Evolutionary conservation across 1,140 invertebrate species (phyloP).

Genomic region (Lutraria rhynchaena): DNA sequence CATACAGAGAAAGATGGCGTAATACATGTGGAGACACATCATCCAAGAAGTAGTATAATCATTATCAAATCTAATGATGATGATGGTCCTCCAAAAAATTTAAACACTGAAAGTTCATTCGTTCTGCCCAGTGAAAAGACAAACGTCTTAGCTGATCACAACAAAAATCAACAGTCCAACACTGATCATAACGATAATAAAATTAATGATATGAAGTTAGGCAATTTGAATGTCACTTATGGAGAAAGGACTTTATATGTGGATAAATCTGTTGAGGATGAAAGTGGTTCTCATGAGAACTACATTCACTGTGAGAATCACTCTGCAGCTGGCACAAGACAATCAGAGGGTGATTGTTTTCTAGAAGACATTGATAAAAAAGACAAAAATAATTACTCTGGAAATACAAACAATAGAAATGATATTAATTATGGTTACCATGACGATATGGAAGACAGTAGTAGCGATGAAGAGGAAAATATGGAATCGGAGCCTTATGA

Average conservation of each 20-base stretch:
- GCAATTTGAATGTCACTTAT: neutral
- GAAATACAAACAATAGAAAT: neutral
- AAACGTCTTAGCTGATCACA: neutral
- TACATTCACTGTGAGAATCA: slow-evolving; percentile 4
- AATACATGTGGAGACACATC: slow-evolving; percentile 50
- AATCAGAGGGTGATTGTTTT: slow-evolving; percentile 1
- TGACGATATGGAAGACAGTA: slow-evolving; percentile 42
- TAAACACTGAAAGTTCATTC: slow-evolving; percentile 48
- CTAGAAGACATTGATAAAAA: slow-evolving; percentile 2
- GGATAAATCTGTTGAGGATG: slow-evolving; percentile 26
- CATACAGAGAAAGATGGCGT: slow-evolving; percentile 43
- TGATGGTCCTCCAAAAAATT: slow-evolving; percentile 55
- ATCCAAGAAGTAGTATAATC: slow-evolving; percentile 62
- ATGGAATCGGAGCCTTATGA: slow-evolving; percentile 63
- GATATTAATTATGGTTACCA: neutral
- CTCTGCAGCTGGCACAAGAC: neutral
- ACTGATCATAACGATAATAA: slow-evolving; percentile 2
- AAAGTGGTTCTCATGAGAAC: slow-evolving; percentile 7
- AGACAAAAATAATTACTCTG: neutral
- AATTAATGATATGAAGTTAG: neutral
- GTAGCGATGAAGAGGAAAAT: slow-evolving; percentile 53
- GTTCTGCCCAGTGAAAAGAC: slow-evolving; percentile 17
- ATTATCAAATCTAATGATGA: slow-evolving; percentile 66
- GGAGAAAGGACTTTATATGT: slow-evolving; percentile 23
- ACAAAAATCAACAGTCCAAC: neutral